Evolutionary conservation across 2,797 vertebrate species (phyloP).

Genomic region (Ptychadena robeensis): DNA sequence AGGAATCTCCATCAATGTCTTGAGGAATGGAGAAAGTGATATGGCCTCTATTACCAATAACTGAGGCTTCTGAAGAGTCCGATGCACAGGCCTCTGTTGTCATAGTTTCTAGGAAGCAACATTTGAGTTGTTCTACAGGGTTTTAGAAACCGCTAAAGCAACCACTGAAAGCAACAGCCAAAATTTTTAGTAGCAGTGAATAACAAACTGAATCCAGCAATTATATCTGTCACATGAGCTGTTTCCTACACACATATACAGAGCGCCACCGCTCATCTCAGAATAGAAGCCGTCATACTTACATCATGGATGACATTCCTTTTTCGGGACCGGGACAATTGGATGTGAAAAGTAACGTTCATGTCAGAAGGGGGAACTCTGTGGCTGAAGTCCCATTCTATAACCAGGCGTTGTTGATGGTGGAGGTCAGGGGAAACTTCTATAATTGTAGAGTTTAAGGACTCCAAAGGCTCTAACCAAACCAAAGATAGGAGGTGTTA

Average conservation of each 20-base stretch:
- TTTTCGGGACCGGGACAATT: constrained; percentile 64
- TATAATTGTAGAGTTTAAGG: constrained; percentile 60
- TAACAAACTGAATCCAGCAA: background rate
- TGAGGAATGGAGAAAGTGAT: no score
- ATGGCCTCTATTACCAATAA: no score
- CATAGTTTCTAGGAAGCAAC: no score
- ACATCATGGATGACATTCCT: constrained; percentile 66
- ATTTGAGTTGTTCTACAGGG: background rate
- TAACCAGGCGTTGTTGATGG: constrained; percentile 67
- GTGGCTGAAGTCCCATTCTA: constrained; percentile 71
- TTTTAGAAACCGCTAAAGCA: background rate
- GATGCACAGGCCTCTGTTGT: no score
- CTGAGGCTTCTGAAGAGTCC: no score
- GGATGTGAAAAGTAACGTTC: constrained; percentile 72
- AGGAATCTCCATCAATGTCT: no score
- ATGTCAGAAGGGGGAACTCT: constrained; percentile 50
- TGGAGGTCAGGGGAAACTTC: constrained; percentile 55
- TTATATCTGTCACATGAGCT: background rate
- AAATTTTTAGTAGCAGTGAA: background rate
- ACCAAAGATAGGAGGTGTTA: no score
- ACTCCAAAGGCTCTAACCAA: constrained; percentile 61
- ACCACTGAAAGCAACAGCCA: no score
- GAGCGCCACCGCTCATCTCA: background rate
- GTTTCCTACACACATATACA: background rate
- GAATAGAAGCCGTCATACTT: constrained; percentile 62